Evolutionary conservation across 2,888 invertebrate genomes (phyloP).

Genomic region (Eupithecia tripunctaria): DNA sequence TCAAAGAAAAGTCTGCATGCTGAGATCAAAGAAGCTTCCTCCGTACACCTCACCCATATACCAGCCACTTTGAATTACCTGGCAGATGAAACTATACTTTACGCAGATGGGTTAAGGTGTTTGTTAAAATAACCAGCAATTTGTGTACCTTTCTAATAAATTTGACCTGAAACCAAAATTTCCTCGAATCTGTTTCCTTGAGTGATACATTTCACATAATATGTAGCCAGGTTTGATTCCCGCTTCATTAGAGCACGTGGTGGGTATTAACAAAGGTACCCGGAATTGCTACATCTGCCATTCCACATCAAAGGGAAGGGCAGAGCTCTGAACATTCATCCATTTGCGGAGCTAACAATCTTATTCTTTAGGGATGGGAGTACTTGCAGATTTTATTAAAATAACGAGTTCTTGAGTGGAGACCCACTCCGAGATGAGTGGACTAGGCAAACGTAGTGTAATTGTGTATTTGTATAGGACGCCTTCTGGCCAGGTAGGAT

Average conservation of each 20-base stretch:
- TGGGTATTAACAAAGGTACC: slow-evolving; percentile 38
- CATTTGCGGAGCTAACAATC: slow-evolving; percentile 47
- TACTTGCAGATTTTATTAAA: background rate
- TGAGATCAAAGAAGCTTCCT: slow-evolving; percentile 68
- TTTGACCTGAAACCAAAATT: background rate
- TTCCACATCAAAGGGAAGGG: slow-evolving; percentile 49
- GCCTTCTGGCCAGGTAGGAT: too few species aligned
- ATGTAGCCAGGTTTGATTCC: slow-evolving; percentile 8
- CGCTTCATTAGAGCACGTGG: slow-evolving; percentile 40
- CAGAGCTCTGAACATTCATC: slow-evolving; percentile 51
- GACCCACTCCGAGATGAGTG: too few species aligned
- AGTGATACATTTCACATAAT: background rate
- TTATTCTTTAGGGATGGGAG: background rate
- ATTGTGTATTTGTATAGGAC: too few species aligned
- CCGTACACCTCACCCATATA: background rate
- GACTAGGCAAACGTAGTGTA: too few species aligned
- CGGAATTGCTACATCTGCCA: slow-evolving; percentile 44
- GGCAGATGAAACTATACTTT: slow-evolving; percentile 2
- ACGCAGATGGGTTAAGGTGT: background rate
- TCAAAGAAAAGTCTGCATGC: slow-evolving; percentile 73
- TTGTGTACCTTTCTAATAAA: background rate
- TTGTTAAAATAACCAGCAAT: background rate
- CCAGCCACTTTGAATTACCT: slow-evolving; percentile 17
- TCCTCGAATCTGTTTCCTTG: background rate
- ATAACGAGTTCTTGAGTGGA: too few species aligned